Evolutionary conservation across 1,140 invertebrate genomes (phyloP).

Genomic region (Pectinophora gossypiella): DNA sequence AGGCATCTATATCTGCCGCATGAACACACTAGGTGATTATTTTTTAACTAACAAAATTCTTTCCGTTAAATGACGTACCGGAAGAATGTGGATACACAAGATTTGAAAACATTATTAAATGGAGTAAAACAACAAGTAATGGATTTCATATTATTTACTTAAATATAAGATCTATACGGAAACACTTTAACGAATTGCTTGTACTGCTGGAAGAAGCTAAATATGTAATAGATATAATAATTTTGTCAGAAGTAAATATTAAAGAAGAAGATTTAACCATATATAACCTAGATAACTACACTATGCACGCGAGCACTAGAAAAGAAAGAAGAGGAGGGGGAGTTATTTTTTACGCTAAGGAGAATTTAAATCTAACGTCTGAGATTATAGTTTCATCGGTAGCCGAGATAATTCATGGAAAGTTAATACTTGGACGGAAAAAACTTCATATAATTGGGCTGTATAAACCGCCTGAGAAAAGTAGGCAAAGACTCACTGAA

Average conservation of each 20-base stretch:
- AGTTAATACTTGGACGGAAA: background rate
- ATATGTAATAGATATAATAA: constrained; percentile 6
- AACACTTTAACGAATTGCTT: constrained; percentile 9
- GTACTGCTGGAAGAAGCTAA: background rate
- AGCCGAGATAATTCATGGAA: background rate
- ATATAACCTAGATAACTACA: constrained; percentile 2
- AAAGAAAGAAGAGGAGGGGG: constrained; percentile 3
- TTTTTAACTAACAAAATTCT: background rate
- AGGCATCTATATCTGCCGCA: background rate
- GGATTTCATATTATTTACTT: constrained; percentile 2
- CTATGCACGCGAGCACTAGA: background rate
- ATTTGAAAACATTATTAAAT: background rate
- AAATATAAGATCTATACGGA: constrained; percentile 8
- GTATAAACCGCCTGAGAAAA: constrained; percentile 1
- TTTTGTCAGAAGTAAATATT: constrained; percentile 9
- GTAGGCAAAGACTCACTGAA: background rate
- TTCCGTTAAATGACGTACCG: background rate
- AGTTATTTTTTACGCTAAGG: background rate
- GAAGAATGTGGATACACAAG: background rate
- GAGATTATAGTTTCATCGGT: background rate
- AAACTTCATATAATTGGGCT: background rate
- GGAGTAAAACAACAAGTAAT: background rate
- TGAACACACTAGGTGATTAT: background rate
- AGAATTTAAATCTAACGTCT: background rate
- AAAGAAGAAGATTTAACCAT: constrained; percentile 4